Percentiles rank a stretch among this genome's conserved stretches.
Conservation (phyloP, 1,140 invertebrate genomes). For the Anoplophora glabripennis region DNA sequence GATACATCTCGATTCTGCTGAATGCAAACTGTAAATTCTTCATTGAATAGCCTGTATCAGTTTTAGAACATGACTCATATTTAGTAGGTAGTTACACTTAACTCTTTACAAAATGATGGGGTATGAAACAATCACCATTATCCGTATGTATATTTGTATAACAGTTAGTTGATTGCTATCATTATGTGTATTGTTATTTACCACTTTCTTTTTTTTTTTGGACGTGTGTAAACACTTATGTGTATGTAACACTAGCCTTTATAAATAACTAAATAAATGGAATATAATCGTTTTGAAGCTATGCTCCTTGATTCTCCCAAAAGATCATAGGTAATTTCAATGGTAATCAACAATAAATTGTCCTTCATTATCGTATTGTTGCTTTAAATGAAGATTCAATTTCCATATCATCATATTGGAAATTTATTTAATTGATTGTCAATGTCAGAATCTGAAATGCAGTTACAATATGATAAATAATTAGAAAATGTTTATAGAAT, state of each 20-base stretch:
- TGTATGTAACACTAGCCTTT: too few species aligned
- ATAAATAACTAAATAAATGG: too few species aligned
- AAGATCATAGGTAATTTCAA: neutral
- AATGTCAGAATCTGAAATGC: too few species aligned
- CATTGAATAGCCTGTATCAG: slow-evolving; percentile 36
- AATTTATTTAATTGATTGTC: too few species aligned
- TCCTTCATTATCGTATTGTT: neutral
- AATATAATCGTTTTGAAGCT: neutral
- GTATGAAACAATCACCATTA: slow-evolving; percentile 42
- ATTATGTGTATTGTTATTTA: neutral
- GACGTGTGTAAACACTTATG: too few species aligned
- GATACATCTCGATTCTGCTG: slow-evolving; percentile 48
- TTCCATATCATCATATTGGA: neutral
- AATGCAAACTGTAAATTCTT: slow-evolving; percentile 42
- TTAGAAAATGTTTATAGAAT: too few species aligned
- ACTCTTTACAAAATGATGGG: slow-evolving; percentile 37
- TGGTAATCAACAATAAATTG: neutral
- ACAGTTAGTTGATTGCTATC: too few species aligned
- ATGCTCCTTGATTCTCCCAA: neutral
- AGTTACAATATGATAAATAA: too few species aligned
- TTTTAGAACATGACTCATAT: slow-evolving; percentile 28
- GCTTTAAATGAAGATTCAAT: too few species aligned
- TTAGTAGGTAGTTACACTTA: slow-evolving; percentile 32
- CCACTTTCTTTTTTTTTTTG: too few species aligned
- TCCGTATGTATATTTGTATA: too few species aligned